These are phyloP conservation scores for Galago senegalensis DNA, from an alignment of 2,797 vertebrate species.

Conservation along the genomic window DNA sequence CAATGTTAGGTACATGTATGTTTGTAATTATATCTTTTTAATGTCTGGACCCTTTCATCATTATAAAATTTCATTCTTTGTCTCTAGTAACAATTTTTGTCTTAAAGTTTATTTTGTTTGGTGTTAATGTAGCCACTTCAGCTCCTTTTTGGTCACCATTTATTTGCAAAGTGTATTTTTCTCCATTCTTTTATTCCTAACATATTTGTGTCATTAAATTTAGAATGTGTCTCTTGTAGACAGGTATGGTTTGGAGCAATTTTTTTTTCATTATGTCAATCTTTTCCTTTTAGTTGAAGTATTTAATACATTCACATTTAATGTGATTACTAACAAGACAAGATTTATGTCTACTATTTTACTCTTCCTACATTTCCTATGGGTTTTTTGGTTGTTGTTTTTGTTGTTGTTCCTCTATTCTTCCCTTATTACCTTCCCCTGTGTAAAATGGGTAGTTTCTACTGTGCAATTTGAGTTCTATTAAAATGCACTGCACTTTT, in stretches of 20 bases:
- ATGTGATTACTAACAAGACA: neutral
- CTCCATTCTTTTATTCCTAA: neutral
- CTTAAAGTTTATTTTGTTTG: neutral
- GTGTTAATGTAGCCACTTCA: neutral
- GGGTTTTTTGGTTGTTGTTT: neutral
- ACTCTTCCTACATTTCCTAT: neutral
- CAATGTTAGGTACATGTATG: neutral
- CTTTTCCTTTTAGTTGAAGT: neutral
- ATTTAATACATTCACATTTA: neutral
- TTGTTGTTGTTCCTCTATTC: neutral
- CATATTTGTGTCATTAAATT: neutral
- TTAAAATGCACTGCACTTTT: neutral
- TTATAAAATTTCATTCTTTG: neutral
- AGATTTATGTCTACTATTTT: neutral
- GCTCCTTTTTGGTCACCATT: neutral
- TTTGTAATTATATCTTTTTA: neutral
- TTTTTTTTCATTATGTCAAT: neutral
- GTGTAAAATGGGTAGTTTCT: neutral
- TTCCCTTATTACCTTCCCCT: neutral
- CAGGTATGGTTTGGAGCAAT: neutral
- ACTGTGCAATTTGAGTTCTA: neutral
- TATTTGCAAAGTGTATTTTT: neutral
- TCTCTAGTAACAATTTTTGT: neutral
- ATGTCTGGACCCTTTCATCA: neutral
- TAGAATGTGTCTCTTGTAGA: neutral